Base-by-base conservation (phyloP, 2,113 vertebrate genomes). In the Dissostichus mawsoni region DNA sequence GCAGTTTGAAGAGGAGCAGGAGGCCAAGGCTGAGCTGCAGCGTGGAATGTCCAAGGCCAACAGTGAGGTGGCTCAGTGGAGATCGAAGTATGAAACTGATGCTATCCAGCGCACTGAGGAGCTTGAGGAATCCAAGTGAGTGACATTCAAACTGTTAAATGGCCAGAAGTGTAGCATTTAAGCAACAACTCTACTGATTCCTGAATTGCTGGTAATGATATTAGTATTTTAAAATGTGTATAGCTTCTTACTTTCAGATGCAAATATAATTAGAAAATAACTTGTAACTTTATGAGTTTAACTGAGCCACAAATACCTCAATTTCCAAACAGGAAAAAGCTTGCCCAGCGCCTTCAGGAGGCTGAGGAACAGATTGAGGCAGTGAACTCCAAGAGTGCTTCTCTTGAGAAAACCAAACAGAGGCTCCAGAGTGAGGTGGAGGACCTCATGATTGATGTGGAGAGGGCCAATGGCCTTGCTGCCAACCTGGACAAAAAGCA, bases 71-170 rank as follows among this genome's bases (percentile, higher is more conserved):
- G 92, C 93, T 87, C 93, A 93, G 89, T 97, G 97, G 96, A 96
- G 96, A 94, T 0, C 94, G 29, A 97, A 97, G 87, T 97, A 97
- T 0, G 96, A 97, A 81, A 96, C 95, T 0, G 96, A 97, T 0
- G 95, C 96, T 16, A 96, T 97, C 78, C 96, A 97, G 84, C 94
- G 95, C 68, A 97, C 93, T 0, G 96, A 96, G 87, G 96, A 97
- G 85, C 90, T 97, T 50, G 96, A 97, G 70, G 96, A 95, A 25
- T 90, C 96, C 86, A 97, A 93, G 93, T 93, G 93, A 93, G 88
- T 85, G 23, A 8, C 8, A 20, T 74, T 83, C n/a, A 64, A 69
- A 36, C n/a, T 56, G 16, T 10, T 1, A 87, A 4, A 73, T 29
- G 9, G 8, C n/a, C 2, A 45, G n/a, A 64, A 11, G 64, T 66